Evolutionary conservation across 2,888 invertebrate genomes (phyloP).

Genomic region (Polydrusus cervinus): DNA sequence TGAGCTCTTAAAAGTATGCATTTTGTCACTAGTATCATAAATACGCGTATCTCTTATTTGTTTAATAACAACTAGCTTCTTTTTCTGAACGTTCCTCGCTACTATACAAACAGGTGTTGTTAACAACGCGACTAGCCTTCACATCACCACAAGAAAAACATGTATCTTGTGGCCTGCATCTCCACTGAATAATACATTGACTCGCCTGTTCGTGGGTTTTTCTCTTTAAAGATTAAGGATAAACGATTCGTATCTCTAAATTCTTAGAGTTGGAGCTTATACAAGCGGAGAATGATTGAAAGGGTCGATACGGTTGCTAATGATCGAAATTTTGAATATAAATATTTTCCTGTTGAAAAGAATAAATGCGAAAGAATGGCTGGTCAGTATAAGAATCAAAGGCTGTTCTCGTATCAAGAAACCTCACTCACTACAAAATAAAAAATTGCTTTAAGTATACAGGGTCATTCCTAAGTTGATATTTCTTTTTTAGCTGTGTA

Average conservation of each 20-base stretch:
- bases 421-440: too few species aligned
- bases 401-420: too few species aligned
- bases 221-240: conserved; percentile 51
- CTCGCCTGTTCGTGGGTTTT: conserved; percentile 54
- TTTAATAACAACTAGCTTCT: too few species aligned
- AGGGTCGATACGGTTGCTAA: conserved; percentile 51
- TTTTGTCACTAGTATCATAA: too few species aligned
- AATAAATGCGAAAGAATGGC: too few species aligned
- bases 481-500: too few species aligned
- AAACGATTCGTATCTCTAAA: conserved; percentile 50
- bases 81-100: neutral
- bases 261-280: conserved; percentile 48
- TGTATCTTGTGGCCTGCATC: conserved; percentile 53
- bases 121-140: conserved; percentile 44
- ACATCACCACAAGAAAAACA: conserved; percentile 49
- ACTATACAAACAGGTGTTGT: conserved; percentile 50
- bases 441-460: too few species aligned
- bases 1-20: too few species aligned
- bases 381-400: too few species aligned
- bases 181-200: conserved; percentile 55
- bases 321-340: conserved; percentile 51
- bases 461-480: too few species aligned
- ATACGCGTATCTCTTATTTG: too few species aligned
- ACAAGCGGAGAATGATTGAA: conserved; percentile 45
- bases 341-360: neutral